Evolutionary conservation across 2,113 vertebrate genomes (phyloP).

Genomic region (Nymphicus hollandicus): DNA sequence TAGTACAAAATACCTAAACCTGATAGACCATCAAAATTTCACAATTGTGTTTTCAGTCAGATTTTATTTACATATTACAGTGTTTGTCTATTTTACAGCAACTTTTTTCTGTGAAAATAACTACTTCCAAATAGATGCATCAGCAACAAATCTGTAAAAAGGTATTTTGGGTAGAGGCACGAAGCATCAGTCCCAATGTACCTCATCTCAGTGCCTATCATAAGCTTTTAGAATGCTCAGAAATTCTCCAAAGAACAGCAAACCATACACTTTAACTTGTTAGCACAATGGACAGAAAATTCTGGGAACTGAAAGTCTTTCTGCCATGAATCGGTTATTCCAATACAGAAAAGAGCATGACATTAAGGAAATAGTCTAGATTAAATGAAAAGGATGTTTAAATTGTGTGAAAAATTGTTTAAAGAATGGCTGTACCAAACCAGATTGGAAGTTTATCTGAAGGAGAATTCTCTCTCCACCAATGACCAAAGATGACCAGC

Average conservation of each 20-base stretch:
- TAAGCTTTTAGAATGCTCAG: neutral
- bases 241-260: neutral
- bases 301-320: neutral
- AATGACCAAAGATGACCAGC: neutral
- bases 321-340: neutral
- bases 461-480: neutral
- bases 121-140: neutral
- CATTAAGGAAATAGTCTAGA: neutral
- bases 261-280: neutral
- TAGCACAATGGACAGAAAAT: neutral
- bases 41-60: neutral
- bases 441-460: neutral
- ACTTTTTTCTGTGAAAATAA: neutral
- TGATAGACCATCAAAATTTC: neutral
- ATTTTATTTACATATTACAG: neutral
- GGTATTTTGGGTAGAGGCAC: neutral
- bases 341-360: neutral
- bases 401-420: neutral
- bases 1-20: neutral
- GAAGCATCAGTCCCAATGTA: neutral
- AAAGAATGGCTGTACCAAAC: neutral
- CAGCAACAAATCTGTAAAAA: neutral
- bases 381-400: neutral
- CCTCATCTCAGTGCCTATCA: neutral
- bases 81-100: neutral